Percentiles rank a stretch among this genome's conserved stretches.
Conservation (phyloP, 1,140 invertebrate genomes). For the Alviniconcha marisindica region DNA sequence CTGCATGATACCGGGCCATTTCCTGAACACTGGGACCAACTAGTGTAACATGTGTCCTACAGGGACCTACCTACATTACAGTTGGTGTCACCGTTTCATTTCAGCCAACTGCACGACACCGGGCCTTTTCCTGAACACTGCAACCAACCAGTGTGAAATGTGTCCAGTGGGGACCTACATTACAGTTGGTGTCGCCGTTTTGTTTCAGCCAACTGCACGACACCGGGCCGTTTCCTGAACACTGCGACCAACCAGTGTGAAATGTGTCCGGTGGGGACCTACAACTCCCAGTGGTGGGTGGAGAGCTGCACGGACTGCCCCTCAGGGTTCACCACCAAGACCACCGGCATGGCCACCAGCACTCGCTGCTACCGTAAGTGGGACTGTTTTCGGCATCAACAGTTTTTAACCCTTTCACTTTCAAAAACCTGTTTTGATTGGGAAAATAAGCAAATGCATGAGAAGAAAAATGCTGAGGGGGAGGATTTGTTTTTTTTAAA, state of each 20-base stretch:
- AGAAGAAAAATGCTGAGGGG: no score
- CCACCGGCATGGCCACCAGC: conserved; percentile 18
- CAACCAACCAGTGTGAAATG: conserved; percentile 43
- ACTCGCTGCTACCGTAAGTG: conserved; percentile 49
- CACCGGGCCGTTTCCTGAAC: conserved; percentile 52
- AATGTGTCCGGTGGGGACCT: conserved; percentile 51
- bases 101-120: conserved; percentile 55
- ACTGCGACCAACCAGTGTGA: conserved; percentile 46
- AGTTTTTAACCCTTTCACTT: no score
- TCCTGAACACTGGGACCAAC: conserved; percentile 45
- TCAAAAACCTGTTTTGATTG: no score
- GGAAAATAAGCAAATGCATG: no score
- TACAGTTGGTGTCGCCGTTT: neutral
- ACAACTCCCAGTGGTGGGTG: conserved; percentile 51
- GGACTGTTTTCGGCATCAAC: no score
- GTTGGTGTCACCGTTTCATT: no score
- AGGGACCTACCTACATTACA: conserved; percentile 41
- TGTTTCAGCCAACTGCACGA: conserved; percentile 56
- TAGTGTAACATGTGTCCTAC: conserved; percentile 49
- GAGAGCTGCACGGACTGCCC: conserved; percentile 48
- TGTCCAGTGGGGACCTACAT: conserved; percentile 53
- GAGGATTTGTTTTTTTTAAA: no score
- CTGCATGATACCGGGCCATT: conserved; percentile 55
- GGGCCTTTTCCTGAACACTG: conserved; percentile 51
- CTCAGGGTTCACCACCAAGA: conserved; percentile 49